These are phyloP conservation scores for Athalia cordata DNA, from an alignment of 2,888 invertebrate genomes.

Conservation along the genomic window DNA sequence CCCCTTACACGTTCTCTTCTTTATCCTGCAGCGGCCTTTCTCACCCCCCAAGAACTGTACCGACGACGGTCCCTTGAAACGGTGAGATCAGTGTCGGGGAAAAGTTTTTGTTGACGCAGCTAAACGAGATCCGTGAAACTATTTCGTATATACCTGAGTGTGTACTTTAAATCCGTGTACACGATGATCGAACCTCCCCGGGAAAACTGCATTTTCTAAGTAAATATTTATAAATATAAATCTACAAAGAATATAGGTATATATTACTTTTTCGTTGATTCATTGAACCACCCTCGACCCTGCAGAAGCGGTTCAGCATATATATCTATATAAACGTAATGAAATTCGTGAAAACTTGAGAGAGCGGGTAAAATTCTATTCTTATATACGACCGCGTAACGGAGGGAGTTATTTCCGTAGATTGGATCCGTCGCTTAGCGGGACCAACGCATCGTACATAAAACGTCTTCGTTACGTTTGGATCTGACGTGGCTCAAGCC, in stretches of 20 bases:
- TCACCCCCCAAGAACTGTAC: constrained; percentile 5
- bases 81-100: constrained; percentile 35
- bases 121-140: constrained; percentile 37
- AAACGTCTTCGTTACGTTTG: neutral
- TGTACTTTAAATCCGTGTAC: constrained; percentile 24
- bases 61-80: constrained; percentile 26
- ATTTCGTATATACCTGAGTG: neutral
- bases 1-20: constrained; percentile 2
- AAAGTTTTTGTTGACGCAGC: constrained; percentile 42
- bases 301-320: too few relatives aligned
- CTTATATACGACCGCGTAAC: neutral
- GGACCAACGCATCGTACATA: neutral
- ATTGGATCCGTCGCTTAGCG: neutral
- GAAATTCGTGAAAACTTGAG: too few relatives aligned
- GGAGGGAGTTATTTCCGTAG: neutral
- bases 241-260: neutral
- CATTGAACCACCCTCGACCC: too few relatives aligned
- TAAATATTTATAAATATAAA: constrained; percentile 17
- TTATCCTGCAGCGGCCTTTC: neutral
- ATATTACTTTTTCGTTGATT: too few relatives aligned
- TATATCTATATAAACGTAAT: too few relatives aligned
- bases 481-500: neutral
- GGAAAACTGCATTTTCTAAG: neutral
- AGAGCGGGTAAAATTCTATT: neutral
- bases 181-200: neutral